Conservation (phyloP, 2,797 vertebrate genomes). For the Rallus crepitans region DNA sequence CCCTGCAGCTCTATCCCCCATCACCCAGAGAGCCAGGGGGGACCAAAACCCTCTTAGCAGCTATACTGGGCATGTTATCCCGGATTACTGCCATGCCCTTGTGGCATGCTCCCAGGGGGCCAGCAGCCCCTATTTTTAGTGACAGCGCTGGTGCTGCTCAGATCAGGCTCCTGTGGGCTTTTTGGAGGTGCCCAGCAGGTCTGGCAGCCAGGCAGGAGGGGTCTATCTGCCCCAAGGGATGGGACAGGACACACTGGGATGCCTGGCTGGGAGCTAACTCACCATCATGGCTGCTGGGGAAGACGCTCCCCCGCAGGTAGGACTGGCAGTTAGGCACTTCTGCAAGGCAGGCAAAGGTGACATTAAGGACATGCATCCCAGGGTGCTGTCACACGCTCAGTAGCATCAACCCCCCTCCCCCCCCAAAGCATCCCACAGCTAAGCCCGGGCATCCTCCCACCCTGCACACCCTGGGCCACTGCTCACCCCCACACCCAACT, state of each 20-base stretch:
- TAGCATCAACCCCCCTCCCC: neutral
- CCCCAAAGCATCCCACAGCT: rapidly evolving
- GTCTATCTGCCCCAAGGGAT: neutral
- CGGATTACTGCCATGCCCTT: neutral
- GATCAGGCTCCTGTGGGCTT: neutral
- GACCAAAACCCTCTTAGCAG: neutral
- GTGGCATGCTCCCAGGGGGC: rapidly evolving
- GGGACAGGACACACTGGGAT: rapidly evolving
- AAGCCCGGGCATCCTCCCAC: neutral
- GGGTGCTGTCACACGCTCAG: neutral
- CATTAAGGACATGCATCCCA: rapidly evolving
- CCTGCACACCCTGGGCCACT: no score
- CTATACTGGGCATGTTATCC: rapidly evolving
- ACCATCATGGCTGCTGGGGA: slow-evolving; percentile 91
- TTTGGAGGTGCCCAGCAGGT: neutral
- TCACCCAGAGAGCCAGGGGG: neutral
- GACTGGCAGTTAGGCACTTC: slow-evolving; percentile 99
- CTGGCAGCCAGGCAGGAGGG: rapidly evolving
- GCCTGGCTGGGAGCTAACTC: slow-evolving; percentile 41
- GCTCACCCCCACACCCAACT: neutral
- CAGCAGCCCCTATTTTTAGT: neutral
- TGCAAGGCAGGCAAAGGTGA: slow-evolving; percentile 70
- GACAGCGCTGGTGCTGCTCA: rapidly evolving
- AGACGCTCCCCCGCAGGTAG: slow-evolving; percentile 89
- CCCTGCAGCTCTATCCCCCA: rapidly evolving